These are phyloP conservation scores for Invenusta paracnida DNA, from an alignment of 2,888 invertebrate species.

Conservation along the genomic window DNA sequence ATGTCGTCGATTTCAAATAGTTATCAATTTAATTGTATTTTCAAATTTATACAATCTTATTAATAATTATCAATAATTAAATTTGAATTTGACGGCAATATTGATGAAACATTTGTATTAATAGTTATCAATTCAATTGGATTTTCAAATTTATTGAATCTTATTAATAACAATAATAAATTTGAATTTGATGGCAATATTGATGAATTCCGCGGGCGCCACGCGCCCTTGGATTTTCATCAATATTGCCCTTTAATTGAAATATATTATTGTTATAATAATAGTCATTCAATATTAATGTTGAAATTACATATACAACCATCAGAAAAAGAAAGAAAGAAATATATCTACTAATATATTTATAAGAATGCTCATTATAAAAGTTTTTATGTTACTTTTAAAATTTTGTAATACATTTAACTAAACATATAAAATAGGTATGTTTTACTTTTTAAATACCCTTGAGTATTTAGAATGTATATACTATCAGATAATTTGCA, in stretches of 20 bases:
- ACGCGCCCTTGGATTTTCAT: not conserved
- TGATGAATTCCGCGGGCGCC: too few species aligned
- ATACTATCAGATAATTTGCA: too few species aligned
- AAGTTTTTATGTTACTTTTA: too few species aligned
- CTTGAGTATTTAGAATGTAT: too few species aligned
- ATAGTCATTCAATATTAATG: too few species aligned
- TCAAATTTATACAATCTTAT: not conserved
- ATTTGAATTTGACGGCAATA: not conserved
- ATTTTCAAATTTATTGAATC: not conserved
- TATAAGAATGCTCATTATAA: too few species aligned
- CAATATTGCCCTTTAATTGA: not conserved
- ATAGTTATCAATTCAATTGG: not conserved
- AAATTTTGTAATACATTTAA: too few species aligned
- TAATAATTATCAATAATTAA: not conserved
- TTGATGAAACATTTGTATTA: not conserved
- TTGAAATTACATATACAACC: too few species aligned
- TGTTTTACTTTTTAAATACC: too few species aligned
- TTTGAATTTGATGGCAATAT: not conserved
- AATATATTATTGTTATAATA: not conserved
- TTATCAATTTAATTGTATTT: not conserved
- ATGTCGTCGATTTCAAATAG: not conserved
- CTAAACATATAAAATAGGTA: too few species aligned
- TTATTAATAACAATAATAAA: not conserved
- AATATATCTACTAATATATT: too few species aligned
- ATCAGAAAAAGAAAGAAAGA: too few species aligned